Conservation (phyloP, 2,888 invertebrate species). For the Drosophila hamatofila region DNA sequence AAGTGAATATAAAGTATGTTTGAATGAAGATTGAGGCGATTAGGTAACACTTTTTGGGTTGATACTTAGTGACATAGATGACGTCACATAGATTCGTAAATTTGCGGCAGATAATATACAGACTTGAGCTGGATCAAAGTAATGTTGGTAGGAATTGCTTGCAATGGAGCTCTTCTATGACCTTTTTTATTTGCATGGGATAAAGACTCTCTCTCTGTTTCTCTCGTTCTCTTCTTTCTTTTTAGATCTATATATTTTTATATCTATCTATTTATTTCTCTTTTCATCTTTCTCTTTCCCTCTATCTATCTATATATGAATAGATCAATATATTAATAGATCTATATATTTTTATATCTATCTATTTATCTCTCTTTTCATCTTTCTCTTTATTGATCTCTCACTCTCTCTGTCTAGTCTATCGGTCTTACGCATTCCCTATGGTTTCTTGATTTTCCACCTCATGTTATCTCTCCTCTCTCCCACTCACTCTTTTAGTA, state of each 20-base stretch:
- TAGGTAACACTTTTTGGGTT: neutral
- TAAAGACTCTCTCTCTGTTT: too few relatives aligned
- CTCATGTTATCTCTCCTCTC: neutral
- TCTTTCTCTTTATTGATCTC: neutral
- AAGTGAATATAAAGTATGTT: slow-evolving; percentile 3
- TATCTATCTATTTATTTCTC: too few relatives aligned
- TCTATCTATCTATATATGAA: neutral
- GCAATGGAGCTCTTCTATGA: too few relatives aligned
- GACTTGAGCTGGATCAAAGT: too few relatives aligned
- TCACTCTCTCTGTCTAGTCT: neutral
- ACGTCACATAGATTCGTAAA: neutral
- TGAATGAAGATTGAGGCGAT: neutral
- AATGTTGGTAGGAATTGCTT: too few relatives aligned
- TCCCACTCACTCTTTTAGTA: neutral
- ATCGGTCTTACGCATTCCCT: neutral
- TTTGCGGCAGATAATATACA: too few relatives aligned
- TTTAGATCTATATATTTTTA: too few relatives aligned
- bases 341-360: too few relatives aligned
- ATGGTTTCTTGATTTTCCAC: neutral
- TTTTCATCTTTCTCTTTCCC: neutral
- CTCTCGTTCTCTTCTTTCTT: too few relatives aligned
- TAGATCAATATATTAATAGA: too few relatives aligned
- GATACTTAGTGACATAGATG: neutral
- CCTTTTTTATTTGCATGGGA: too few relatives aligned
- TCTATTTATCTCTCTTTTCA: neutral